These are phyloP conservation scores for Epicampocera succincta DNA, from an alignment of 2,888 invertebrate species.

Conservation along the genomic window DNA sequence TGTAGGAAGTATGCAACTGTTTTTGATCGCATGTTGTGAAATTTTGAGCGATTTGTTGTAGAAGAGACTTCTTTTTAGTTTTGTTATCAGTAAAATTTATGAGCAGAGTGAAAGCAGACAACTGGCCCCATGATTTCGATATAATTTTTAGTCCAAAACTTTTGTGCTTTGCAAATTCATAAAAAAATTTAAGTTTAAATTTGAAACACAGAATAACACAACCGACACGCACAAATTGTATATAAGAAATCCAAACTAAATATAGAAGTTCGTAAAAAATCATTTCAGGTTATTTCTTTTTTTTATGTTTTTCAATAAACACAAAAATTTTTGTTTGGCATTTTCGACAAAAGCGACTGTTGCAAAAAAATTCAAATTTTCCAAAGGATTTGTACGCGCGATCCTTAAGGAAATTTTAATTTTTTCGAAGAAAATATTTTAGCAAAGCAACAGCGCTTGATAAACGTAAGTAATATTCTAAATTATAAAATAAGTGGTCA, in stretches of 20 bases:
- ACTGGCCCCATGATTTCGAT: no score
- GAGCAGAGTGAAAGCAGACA: no score
- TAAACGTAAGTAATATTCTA: slow-evolving; percentile 70
- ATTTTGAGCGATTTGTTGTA: no score
- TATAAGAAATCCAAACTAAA: slow-evolving; percentile 29
- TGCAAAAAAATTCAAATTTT: slow-evolving; percentile 54
- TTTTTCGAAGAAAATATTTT: slow-evolving; percentile 33
- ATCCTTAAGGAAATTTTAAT: slow-evolving; percentile 33
- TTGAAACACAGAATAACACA: no score
- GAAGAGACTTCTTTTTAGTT: no score
- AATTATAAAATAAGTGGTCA: slow-evolving; percentile 68
- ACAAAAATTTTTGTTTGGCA: slow-evolving; percentile 57
- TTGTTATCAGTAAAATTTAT: no score
- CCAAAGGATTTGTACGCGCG: background rate
- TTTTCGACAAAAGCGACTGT: slow-evolving; percentile 66
- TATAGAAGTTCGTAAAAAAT: slow-evolving; percentile 29
- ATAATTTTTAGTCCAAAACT: no score
- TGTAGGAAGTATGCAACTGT: no score
- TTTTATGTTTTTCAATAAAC: slow-evolving; percentile 18
- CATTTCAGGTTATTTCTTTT: slow-evolving; percentile 22
- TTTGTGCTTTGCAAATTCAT: no score
- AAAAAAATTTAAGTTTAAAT: no score
- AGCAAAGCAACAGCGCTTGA: slow-evolving; percentile 54
- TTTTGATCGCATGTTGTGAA: no score
- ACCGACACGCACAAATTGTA: slow-evolving; percentile 47